These are phyloP conservation scores for Chaetophractus vellerosus DNA, from an alignment of 2,797 vertebrate genomes.

Conservation along the genomic window DNA sequence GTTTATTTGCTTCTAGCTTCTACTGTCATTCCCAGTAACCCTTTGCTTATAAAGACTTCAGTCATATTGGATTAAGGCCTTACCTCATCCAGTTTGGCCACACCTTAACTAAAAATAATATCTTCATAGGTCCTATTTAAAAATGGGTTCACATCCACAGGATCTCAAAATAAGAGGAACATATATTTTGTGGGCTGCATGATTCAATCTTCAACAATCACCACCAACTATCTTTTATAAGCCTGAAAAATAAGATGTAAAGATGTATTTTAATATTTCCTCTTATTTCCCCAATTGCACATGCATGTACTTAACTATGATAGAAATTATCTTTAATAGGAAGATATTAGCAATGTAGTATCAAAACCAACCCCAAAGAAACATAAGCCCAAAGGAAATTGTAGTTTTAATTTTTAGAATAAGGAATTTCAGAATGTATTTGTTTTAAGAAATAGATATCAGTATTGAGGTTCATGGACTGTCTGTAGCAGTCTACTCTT, in stretches of 20 bases:
- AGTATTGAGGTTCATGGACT: background rate
- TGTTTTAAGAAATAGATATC: background rate
- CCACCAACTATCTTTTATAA: background rate
- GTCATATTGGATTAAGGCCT: too few relatives aligned
- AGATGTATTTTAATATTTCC: constrained; percentile 27
- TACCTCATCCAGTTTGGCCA: too few relatives aligned
- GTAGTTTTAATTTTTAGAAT: background rate
- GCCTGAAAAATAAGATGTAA: background rate
- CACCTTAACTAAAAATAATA: too few relatives aligned
- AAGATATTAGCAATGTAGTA: background rate
- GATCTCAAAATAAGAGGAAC: too few relatives aligned
- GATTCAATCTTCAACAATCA: too few relatives aligned
- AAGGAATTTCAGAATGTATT: background rate
- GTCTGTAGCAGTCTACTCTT: background rate
- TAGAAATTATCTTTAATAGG: constrained; percentile 17
- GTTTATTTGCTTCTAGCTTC: too few relatives aligned
- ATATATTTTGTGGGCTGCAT: too few relatives aligned
- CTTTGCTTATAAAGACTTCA: too few relatives aligned
- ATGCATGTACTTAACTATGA: background rate
- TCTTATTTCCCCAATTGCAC: background rate
- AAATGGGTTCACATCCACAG: too few relatives aligned
- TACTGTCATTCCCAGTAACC: too few relatives aligned
- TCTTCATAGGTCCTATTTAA: too few relatives aligned
- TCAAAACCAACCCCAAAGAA: background rate
- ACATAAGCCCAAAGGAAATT: background rate